Percentiles rank a stretch among this genome's conserved stretches.
Conservation (phyloP, 2,888 invertebrate species). For the Disparrhopalites patrizii region DNA sequence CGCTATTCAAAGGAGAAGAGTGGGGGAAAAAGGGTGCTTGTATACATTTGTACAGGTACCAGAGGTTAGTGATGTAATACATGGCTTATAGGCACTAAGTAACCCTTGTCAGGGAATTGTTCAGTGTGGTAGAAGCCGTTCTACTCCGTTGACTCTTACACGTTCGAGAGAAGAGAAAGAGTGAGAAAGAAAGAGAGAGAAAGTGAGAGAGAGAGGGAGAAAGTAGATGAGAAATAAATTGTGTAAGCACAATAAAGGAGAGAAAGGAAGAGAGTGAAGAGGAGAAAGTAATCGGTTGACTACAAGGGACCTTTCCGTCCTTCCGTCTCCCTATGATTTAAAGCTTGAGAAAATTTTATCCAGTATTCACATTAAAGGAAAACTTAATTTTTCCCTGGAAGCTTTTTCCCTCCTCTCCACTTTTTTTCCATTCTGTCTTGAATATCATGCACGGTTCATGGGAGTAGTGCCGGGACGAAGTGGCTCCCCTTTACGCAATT, state of each 20-base stretch:
- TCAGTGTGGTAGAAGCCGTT: no score
- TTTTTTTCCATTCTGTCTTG: background rate
- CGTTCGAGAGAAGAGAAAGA: background rate
- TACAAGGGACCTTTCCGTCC: constrained; percentile 15
- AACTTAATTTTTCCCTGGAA: constrained; percentile 23
- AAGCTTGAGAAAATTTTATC: constrained; percentile 26
- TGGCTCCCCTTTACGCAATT: no score
- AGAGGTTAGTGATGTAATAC: no score
- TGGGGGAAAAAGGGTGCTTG: background rate
- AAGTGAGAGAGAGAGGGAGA: background rate
- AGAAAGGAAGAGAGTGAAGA: no score
- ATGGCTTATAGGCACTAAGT: no score
- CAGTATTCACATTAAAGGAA: constrained; percentile 22
- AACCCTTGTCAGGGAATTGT: no score
- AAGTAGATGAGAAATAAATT: background rate
- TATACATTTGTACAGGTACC: background rate
- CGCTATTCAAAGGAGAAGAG: no score
- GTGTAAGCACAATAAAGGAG: background rate
- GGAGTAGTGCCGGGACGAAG: no score
- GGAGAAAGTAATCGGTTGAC: background rate
- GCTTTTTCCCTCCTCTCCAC: background rate
- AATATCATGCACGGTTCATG: no score
- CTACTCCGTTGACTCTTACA: no score
- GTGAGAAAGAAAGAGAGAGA: background rate
- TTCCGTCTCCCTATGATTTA: constrained; percentile 25